These are phyloP conservation scores for Coecobrya sp. DNA, from an alignment of 2,888 invertebrate genomes.

Conservation along the genomic window DNA sequence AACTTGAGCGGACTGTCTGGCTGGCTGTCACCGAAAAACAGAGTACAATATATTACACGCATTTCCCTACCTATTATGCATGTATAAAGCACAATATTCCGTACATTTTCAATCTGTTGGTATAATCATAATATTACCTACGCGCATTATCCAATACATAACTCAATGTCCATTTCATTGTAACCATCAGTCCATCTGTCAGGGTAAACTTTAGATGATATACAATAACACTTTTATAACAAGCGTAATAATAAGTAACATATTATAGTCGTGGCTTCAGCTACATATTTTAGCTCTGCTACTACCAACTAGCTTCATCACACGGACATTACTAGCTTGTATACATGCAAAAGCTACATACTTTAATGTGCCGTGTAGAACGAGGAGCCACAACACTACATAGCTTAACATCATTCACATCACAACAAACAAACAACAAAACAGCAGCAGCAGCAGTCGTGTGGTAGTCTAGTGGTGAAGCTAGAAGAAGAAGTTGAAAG, in stretches of 20 bases:
- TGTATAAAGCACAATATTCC: background rate
- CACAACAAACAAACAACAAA: slow-evolving; percentile 75
- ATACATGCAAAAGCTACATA: slow-evolving; percentile 62
- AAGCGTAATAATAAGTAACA: slow-evolving; percentile 44
- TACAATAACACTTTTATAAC: slow-evolving; percentile 42
- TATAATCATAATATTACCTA: background rate
- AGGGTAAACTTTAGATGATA: slow-evolving; percentile 11
- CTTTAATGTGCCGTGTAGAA: slow-evolving; percentile 76
- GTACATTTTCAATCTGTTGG: background rate
- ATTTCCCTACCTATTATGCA: slow-evolving; percentile 49
- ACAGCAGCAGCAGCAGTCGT: slow-evolving; percentile 65
- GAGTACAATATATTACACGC: slow-evolving; percentile 14
- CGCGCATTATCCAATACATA: slow-evolving; percentile 54
- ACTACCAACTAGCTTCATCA: slow-evolving; percentile 37
- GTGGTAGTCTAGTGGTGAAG: slow-evolving; percentile 21
- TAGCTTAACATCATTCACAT: slow-evolving; percentile 69
- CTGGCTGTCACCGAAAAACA: slow-evolving; percentile 26
- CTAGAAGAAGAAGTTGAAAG: slow-evolving; percentile 12
- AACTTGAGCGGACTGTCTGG: background rate
- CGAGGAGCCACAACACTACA: slow-evolving; percentile 75
- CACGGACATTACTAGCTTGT: slow-evolving; percentile 48
- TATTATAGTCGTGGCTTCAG: background rate
- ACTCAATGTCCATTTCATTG: slow-evolving; percentile 67
- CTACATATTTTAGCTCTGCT: background rate
- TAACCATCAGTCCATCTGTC: slow-evolving; percentile 49